Conservation (phyloP, 2,888 invertebrate species). For the Lapara coniferarum region DNA sequence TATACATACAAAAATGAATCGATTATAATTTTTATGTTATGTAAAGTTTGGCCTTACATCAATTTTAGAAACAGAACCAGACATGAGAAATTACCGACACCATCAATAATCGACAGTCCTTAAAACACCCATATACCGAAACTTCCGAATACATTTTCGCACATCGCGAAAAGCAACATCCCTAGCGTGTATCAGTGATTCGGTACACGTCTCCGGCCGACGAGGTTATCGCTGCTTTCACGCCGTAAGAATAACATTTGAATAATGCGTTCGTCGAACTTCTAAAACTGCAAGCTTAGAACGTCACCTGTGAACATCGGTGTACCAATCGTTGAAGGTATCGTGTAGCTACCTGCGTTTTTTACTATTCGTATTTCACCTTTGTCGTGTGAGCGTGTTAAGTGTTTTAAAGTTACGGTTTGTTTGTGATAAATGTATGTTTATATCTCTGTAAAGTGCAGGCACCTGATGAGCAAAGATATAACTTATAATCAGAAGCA, state of each 20-base stretch:
- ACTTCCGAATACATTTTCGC: not conserved
- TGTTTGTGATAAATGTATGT: no score
- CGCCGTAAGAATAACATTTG: constrained; percentile 77
- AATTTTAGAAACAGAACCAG: no score
- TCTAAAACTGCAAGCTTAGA: constrained; percentile 68
- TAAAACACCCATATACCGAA: not conserved
- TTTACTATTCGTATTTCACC: not conserved
- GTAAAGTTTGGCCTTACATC: no score
- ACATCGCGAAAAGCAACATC: constrained; percentile 13
- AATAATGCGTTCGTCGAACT: constrained; percentile 78
- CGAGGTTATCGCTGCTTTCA: constrained; percentile 79
- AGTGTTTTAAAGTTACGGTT: not conserved
- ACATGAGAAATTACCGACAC: no score
- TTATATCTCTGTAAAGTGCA: no score
- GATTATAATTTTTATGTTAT: no score
- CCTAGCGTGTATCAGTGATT: constrained; percentile 64
- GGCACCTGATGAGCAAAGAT: no score
- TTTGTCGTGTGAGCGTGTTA: not conserved
- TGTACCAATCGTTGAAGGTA: constrained; percentile 70
- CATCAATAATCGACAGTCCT: no score
- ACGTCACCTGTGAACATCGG: constrained; percentile 66
- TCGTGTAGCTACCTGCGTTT: constrained; percentile 25
- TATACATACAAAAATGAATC: no score
- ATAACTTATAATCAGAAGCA: no score
- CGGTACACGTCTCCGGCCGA: constrained; percentile 63